Evolutionary conservation across 2,888 invertebrate genomes (phyloP).

Genomic region (Himalopsyche japonica): DNA sequence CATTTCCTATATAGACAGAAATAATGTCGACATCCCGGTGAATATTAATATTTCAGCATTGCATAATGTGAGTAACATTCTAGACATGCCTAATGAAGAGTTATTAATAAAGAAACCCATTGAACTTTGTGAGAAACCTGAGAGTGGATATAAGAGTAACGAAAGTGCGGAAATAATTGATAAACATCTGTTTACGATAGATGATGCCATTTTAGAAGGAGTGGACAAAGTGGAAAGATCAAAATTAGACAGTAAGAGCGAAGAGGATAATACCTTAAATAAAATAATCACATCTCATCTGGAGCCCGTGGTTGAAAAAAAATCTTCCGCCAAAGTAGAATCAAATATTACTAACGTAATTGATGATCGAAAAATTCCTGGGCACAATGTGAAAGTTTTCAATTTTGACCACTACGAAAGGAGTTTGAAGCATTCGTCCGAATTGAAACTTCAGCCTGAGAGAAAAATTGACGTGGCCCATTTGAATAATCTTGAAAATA

Average conservation of each 20-base stretch:
- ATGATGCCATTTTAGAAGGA: conserved; percentile 21
- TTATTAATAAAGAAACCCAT: conserved; percentile 30
- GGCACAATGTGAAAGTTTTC: conserved; percentile 52
- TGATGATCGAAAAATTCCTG: conserved; percentile 11
- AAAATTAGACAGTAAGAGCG: not conserved
- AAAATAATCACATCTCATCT: not conserved
- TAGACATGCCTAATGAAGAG: conserved; percentile 39
- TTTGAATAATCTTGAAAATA: conserved; percentile 56
- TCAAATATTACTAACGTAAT: not conserved
- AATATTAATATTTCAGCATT: not conserved
- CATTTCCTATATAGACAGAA: conserved; percentile 45
- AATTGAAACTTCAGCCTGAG: conserved; percentile 47
- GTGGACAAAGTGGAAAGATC: not conserved
- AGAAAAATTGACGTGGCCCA: conserved; percentile 58
- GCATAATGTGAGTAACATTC: conserved; percentile 26
- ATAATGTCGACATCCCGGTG: not conserved
- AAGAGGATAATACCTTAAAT: not conserved
- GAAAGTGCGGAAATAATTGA: conserved; percentile 40
- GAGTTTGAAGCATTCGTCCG: conserved; percentile 51
- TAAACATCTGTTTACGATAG: conserved; percentile 34
- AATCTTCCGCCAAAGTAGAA: not conserved
- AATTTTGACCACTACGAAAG: conserved; percentile 61
- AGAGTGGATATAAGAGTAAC: conserved; percentile 40
- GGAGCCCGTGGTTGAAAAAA: not conserved
- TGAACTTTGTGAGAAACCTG: conserved; percentile 36